These are phyloP conservation scores for Lepisosteus osseus DNA, from an alignment of 2,113 vertebrate species.

Conservation along the genomic window DNA sequence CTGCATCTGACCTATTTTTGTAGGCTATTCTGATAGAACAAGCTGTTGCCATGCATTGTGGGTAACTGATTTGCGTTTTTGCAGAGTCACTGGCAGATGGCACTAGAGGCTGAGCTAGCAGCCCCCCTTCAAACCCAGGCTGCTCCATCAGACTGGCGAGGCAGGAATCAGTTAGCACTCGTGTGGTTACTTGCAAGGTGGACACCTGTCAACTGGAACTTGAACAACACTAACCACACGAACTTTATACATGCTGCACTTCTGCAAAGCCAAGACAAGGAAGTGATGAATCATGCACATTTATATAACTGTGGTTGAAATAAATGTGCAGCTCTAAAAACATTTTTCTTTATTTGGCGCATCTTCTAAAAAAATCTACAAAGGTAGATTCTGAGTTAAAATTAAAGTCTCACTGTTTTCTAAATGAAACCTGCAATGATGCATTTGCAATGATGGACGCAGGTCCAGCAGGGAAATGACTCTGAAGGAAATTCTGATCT, in stretches of 20 bases:
- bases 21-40: conserved; percentile 32
- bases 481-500: no score
- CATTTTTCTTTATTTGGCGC: conserved; percentile 9
- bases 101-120: conserved; percentile 41
- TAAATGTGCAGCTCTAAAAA: conserved; percentile 34
- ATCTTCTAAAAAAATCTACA: no score
- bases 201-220: conserved; percentile 1
- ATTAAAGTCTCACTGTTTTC: no score
- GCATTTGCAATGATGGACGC: no score
- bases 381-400: no score
- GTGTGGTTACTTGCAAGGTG: conserved; percentile 24
- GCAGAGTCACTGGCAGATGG: conserved; percentile 52
- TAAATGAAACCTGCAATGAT: no score
- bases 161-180: conserved; percentile 29
- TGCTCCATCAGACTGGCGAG: conserved; percentile 6
- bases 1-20: conserved; percentile 49
- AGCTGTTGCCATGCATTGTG: conserved; percentile 37
- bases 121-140: conserved; percentile 22
- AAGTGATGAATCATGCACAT: conserved; percentile 21
- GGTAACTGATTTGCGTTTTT: conserved; percentile 48
- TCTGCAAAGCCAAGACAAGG: neutral
- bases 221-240: no score
- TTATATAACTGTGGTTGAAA: conserved; percentile 16
- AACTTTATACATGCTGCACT: neutral
- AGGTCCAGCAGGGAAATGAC: no score